Conservation (phyloP, 2,797 vertebrate genomes). For the Platyrinchus mystaceus region DNA sequence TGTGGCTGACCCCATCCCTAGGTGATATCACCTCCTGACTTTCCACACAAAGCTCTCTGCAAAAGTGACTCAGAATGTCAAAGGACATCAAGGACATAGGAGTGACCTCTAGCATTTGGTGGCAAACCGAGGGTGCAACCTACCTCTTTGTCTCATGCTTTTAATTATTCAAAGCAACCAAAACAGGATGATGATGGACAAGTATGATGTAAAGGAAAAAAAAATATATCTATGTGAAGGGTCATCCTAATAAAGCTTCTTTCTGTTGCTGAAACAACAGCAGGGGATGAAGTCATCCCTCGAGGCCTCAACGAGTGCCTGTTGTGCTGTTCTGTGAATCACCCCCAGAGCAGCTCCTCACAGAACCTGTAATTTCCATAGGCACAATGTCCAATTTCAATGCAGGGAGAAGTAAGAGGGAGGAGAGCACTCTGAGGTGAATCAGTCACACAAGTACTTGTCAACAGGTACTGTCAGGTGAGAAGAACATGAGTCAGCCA, state of each 20-base stretch:
- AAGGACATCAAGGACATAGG: neutral
- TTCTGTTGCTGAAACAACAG: constrained; percentile 23
- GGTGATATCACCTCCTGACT: neutral
- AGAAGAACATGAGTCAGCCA: neutral
- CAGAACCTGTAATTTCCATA: constrained; percentile 36
- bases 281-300: constrained; percentile 42
- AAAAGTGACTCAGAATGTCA: neutral
- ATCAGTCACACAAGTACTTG: neutral
- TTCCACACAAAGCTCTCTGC: neutral
- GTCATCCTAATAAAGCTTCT: neutral
- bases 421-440: neutral
- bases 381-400: constrained; percentile 5
- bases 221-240: neutral
- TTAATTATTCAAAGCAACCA: neutral
- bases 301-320: constrained; percentile 19
- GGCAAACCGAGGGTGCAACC: neutral
- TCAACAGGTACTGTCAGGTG: neutral
- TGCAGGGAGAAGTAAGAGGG: neutral
- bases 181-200: neutral
- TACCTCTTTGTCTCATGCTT: neutral
- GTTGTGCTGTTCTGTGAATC: constrained; percentile 41
- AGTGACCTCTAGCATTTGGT: neutral
- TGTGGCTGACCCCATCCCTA: neutral
- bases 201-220: neutral
- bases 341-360: neutral